Evolutionary conservation across 2,113 vertebrate species (phyloP).

Genomic region (Cephalopholis sonnerati): DNA sequence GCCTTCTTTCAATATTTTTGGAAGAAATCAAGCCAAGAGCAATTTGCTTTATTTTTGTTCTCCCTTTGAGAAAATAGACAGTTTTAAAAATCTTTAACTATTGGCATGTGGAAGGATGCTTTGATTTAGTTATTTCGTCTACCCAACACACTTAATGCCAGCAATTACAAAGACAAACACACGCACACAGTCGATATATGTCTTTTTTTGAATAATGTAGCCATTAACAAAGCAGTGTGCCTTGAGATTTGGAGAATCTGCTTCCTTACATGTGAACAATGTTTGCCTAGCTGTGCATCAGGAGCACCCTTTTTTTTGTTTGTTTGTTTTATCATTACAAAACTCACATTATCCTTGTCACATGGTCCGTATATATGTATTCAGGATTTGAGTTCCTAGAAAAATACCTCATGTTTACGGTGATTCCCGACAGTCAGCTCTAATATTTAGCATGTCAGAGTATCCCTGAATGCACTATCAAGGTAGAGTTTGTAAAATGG

Average conservation of each 20-base stretch:
- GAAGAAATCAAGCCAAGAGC: too few species aligned
- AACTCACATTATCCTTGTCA: neutral
- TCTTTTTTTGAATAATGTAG: neutral
- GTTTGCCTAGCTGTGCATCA: neutral
- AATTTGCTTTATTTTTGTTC: too few species aligned
- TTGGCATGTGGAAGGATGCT: neutral
- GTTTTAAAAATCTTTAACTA: neutral
- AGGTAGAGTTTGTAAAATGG: slow-evolving; percentile 14
- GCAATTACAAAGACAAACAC: neutral
- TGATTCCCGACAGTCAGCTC: neutral
- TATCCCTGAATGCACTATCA: slow-evolving; percentile 22
- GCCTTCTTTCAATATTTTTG: too few species aligned
- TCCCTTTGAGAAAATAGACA: neutral
- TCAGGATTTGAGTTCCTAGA: neutral
- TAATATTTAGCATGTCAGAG: neutral
- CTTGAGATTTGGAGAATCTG: neutral
- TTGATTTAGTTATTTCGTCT: neutral
- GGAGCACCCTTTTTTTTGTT: neutral
- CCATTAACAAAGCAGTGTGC: neutral
- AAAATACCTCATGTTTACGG: neutral
- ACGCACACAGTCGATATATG: neutral
- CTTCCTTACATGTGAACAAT: neutral
- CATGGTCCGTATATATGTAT: neutral
- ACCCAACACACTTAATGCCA: neutral
- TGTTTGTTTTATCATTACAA: neutral